Percentiles rank a stretch among this genome's conserved stretches.
Conservation (phyloP, 1,140 invertebrate genomes). For the Pomacea maculata region DNA sequence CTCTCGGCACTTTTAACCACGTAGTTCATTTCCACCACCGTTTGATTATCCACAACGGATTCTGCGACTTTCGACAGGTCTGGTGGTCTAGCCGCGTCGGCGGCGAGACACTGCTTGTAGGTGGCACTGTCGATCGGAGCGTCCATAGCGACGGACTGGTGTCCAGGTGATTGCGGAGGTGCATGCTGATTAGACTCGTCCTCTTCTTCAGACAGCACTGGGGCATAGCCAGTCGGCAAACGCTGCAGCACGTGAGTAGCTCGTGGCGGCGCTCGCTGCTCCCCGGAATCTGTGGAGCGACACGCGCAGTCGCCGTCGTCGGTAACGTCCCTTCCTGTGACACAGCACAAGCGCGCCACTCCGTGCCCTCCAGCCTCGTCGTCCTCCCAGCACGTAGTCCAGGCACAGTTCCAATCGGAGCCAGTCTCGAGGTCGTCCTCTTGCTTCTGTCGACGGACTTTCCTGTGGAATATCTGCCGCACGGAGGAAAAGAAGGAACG, state of each 20-base stretch:
- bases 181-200: background rate
- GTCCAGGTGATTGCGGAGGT: background rate
- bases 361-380: background rate
- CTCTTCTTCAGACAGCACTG: slow-evolving; percentile 18
- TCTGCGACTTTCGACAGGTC: background rate
- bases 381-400: background rate
- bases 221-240: slow-evolving; percentile 1
- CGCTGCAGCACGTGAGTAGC: background rate
- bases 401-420: background rate
- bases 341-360: slow-evolving; percentile 10
- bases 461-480: slow-evolving; percentile 24
- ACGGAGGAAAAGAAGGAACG: slow-evolving; percentile 14
- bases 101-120: background rate
- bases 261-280: background rate
- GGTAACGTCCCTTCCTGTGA: background rate
- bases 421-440: background rate
- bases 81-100: background rate
- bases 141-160: background rate
- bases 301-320: slow-evolving; percentile 11
- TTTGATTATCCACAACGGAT: background rate
- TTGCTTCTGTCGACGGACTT: slow-evolving; percentile 24
- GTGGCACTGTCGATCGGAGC: background rate
- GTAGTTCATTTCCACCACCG: slow-evolving; percentile 13
- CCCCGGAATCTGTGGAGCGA: too few relatives aligned
- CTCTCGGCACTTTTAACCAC: background rate